Base-by-base conservation (phyloP, 2,113 vertebrate genomes). In the Calidris pugnax region DNA sequence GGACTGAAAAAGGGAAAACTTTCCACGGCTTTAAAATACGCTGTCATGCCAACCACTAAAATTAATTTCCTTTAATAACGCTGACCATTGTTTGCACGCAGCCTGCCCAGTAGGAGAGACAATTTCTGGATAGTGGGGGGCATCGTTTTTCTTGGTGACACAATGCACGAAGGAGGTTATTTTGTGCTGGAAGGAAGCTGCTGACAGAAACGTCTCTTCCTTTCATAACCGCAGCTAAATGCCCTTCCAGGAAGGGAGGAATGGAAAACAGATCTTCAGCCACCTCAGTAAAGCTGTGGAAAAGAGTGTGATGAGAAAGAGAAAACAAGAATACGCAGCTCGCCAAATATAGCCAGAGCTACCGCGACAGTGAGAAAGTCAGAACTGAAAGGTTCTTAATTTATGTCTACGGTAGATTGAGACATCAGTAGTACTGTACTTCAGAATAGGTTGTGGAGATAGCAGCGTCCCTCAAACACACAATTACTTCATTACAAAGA, bases 401-500 rank as follows among this genome's bases (percentile, higher is more conserved):
- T 66, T 94, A 16, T 73, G 39, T 76, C 89, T 45, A 11, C 0
- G 20, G 74, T 18, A 76, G 87, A 84, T 85, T 18, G 72, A 95
- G 82, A 66, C 92, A 92, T 93, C 86, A 74, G 76, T 60, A 90
- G 94, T 83, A 69, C 79, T 90, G 93, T 82, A 93, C 82, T 92
- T 63, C 80, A 66, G 87, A 92, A 68, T 18, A 91, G 57, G 82
- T 48, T 64, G 79, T 51, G 37, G 74, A 88, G 95, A 90, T 47
- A 89, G 92, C 87, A 95, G 88, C 74, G 95, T 94, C 74, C 81
- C 95, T 84, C 74, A 94, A 98, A 95, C 95, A 95, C 57, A 94
- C 86, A 97, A 97, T 94, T 94, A 97, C 91, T 89, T 98, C 92
- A 97, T 95, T 96, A 98, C 90, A 97, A 98, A 97, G 94, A 96